Conservation (phyloP, 1,140 invertebrate genomes). For the Copidosoma floridanum region DNA sequence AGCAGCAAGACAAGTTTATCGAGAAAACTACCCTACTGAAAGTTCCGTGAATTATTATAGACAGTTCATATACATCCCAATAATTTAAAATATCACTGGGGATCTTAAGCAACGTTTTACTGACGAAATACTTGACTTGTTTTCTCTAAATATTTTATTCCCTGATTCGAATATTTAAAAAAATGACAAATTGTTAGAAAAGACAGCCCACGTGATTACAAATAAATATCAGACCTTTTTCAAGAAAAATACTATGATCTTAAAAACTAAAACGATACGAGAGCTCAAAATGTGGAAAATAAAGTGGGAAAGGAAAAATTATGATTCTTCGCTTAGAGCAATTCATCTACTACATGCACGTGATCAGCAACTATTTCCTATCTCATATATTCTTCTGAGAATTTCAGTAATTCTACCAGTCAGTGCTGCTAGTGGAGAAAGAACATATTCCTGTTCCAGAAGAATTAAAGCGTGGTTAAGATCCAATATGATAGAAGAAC, state of each 20-base stretch:
- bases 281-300: background rate
- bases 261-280: background rate
- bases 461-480: background rate
- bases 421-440: background rate
- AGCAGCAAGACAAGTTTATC: background rate
- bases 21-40: background rate
- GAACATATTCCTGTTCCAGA: background rate
- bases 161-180: background rate
- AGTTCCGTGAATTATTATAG: background rate
- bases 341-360: background rate
- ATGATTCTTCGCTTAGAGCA: background rate
- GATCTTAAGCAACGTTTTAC: slow-evolving; percentile 18
- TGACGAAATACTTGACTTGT: background rate
- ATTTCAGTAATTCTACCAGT: background rate
- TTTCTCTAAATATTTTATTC: background rate
- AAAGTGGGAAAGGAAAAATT: background rate
- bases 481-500: background rate
- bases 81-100: slow-evolving; percentile 30
- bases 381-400: background rate
- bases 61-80: background rate
- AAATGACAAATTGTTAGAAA: background rate
- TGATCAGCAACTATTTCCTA: background rate
- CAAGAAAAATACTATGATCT: no score
- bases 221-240: background rate
- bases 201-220: background rate